These are phyloP conservation scores for Otis tarda DNA, from an alignment of 2,113 vertebrate genomes.

Conservation along the genomic window DNA sequence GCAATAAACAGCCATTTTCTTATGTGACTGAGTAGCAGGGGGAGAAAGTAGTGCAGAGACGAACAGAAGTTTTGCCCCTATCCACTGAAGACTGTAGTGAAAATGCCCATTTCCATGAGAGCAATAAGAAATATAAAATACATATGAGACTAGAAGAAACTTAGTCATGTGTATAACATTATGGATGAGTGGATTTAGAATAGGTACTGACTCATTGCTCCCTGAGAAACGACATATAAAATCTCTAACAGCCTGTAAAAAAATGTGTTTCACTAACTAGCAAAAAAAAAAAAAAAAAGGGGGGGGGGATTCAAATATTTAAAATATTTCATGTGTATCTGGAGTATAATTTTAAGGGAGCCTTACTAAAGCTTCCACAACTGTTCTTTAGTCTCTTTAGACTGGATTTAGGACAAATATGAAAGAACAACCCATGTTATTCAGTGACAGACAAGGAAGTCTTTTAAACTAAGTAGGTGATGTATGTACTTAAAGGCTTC, in stretches of 20 bases:
- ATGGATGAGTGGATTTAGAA: not conserved
- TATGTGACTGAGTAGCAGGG: not conserved
- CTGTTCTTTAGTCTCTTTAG: not conserved
- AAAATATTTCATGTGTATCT: not conserved
- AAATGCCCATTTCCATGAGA: not conserved
- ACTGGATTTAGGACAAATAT: conserved; percentile 14
- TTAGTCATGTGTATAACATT: not conserved
- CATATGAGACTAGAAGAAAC: not conserved
- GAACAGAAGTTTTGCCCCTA: not conserved
- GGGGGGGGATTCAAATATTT: not conserved
- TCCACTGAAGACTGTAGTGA: not conserved
- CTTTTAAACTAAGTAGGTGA: conserved; percentile 21
- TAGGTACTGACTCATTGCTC: not conserved
- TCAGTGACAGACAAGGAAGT: conserved; percentile 40
- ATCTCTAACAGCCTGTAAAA: not conserved
- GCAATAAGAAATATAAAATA: not conserved
- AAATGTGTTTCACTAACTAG: not conserved
- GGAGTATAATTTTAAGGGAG: not conserved
- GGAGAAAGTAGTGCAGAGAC: not conserved
- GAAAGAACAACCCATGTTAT: conserved; percentile 29
- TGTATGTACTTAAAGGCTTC: conserved; percentile 5
- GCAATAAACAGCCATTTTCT: not conserved
- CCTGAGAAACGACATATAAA: not conserved
- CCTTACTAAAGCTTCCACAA: not conserved
- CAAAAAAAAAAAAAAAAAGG: not conserved